phyloP scores from a whole-genome alignment of 1,140 invertebrate species.

The Procambarus virginalis region DNA sequence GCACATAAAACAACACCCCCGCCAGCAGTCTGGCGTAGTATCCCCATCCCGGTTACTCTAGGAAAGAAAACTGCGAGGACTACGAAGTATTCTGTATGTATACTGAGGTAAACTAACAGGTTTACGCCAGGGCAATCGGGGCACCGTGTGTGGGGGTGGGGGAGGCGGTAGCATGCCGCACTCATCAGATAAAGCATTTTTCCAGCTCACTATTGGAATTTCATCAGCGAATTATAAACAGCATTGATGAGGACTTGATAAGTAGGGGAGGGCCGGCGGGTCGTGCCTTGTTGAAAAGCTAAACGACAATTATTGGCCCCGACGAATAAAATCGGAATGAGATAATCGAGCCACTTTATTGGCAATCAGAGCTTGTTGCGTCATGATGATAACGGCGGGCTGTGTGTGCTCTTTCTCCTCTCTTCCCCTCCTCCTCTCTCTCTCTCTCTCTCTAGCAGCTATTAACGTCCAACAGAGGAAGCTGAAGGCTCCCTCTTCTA shows the following conservation, averaged over 20 bases:
- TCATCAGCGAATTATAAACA: slow-evolving; percentile 62
- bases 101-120: too few species aligned
- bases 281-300: slow-evolving; percentile 59
- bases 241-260: slow-evolving; percentile 62
- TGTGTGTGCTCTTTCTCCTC: too few species aligned
- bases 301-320: slow-evolving; percentile 60
- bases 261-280: slow-evolving; percentile 41
- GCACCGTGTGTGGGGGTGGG: too few species aligned
- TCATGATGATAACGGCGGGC: neutral
- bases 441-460: too few species aligned
- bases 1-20: too few species aligned
- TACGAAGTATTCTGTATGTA: too few species aligned
- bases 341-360: slow-evolving; percentile 50
- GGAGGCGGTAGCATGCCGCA: too few species aligned
- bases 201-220: slow-evolving; percentile 59
- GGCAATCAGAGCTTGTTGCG: slow-evolving; percentile 31
- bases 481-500: neutral
- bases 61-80: too few species aligned
- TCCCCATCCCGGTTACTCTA: too few species aligned
- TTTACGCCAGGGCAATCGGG: too few species aligned
- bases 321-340: slow-evolving; percentile 54
- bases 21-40: too few species aligned
- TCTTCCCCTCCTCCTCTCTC: too few species aligned
- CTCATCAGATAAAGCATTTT: neutral
- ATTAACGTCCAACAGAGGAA: neutral